Evolutionary conservation across 2,888 invertebrate species (phyloP), one percentile per base, ranked within the genome.

Genomic region (Cryptocephalus primarius): DNA sequence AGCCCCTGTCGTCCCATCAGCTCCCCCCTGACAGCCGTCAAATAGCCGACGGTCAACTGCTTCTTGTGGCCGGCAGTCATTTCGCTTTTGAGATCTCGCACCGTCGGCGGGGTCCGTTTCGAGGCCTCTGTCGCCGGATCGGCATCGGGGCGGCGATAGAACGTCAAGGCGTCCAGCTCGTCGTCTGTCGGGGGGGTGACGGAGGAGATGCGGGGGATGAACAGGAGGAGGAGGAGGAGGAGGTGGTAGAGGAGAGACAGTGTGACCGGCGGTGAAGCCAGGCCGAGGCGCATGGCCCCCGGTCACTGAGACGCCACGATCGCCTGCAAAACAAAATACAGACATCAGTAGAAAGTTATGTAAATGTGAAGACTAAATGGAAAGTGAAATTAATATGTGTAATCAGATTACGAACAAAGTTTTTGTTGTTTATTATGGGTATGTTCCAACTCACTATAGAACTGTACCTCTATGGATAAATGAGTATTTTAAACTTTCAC

Each of bases 1-100:
- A 92, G 77, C 13, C 92, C 93, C 71, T 88, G 88, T 53, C 87
- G 78, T 66, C 85, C 85, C 61, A 81, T 82, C 56, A 82, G 76
- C 46, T 78, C 80, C 13, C 69, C 70, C 69, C 79, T 86, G 65
- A 85, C 79, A 47, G 89, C 88, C 44, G 90, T 85, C 64, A 92
- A 76, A 72, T 90, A 92, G 53, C 92, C 92, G 61, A 92, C 79
- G 59, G 83, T 88, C 62, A 92, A 77, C 51, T 75, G 63, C 56
- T 68, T 76, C 68, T 71, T 75, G 72, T 74, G 75, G 71, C 73
- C 69, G 60, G 22, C 22, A 6, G 72, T 67, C 67, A 72, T 73
- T 71, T 75, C 78, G 74, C 75, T 77, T 74, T 60, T 60, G 31
- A 60, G 59, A 47, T 61, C 55, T 10, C 57, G 60, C 45, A 58